Evolutionary conservation across 2,113 vertebrate genomes (phyloP), one percentile per base, ranked within the genome.

Genomic region (Irena cyanogastra): DNA sequence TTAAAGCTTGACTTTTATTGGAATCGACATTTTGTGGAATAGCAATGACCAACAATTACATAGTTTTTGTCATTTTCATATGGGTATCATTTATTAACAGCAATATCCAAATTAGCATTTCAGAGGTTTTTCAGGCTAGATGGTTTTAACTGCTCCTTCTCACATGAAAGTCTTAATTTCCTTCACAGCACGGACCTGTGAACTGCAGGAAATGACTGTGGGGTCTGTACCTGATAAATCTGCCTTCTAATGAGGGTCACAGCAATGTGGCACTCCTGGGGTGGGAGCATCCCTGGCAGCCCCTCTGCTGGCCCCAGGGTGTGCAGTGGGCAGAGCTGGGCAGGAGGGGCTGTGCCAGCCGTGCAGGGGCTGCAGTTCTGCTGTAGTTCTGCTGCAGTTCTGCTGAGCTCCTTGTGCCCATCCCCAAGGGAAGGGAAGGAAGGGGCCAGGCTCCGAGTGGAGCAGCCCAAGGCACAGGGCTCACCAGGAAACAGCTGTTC

Each of bases 281-380:
- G 49, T 13, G 39, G 9, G 10, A 23, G 45, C 10, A 28, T 24
- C 59, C 37, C 22, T 53, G 61, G 69, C 54, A 57, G 39, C 60
- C 37, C 9, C 31, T 33, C 6, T 52, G 19, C 19, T 19, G 7
- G 1, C 19, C 37, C 37, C 7, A 1, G 7, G 53, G 22, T 5
- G 33, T 41, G 41, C 41, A 41, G 41, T 14, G 14, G 52, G 56
- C 12, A 17, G 41, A 19, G 60, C 49, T 7, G 1, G 27, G 64
- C 54, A 20, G 47, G 5, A 11, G 53, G n/a, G 27, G 7, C 27
- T 35, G 56, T 42, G 85, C 74, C 8, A 5, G 28, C 8, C 1
- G 5, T 0, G 24, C 3, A 0, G 0, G 14, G 11, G 69, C 3
- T 7, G 28, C 2, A 1, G 5, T 5, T 22, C 24, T 6, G 12